Conservation (phyloP, 2,113 vertebrate genomes). For the Spea multiplicata region DNA sequence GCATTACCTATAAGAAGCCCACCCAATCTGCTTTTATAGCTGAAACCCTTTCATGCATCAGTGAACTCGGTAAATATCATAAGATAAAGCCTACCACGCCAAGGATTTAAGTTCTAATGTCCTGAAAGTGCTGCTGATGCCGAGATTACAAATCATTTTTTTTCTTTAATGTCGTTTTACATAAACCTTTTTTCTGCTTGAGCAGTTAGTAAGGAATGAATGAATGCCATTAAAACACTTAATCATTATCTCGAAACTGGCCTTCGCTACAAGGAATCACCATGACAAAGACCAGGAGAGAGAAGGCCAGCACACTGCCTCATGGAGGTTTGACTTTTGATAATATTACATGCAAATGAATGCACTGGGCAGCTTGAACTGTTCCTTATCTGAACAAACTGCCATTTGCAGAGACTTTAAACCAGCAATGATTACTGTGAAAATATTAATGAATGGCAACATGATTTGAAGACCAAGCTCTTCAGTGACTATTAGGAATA, state of each 20-base stretch:
- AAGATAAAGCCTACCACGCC: constrained; percentile 84
- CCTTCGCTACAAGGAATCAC: constrained; percentile 78
- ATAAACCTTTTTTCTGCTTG: constrained; percentile 90
- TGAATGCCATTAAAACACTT: constrained; percentile 90
- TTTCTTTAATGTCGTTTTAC: constrained; percentile 90
- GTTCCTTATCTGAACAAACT: constrained; percentile 73
- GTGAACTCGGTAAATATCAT: constrained; percentile 87
- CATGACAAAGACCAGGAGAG: constrained; percentile 87
- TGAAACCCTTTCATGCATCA: constrained; percentile 87
- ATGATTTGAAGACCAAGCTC: too few species aligned
- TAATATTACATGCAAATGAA: constrained; percentile 83
- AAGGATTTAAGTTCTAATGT: constrained; percentile 86
- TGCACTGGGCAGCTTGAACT: constrained; percentile 74
- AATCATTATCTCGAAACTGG: constrained; percentile 85
- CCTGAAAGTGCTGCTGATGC: constrained; percentile 84
- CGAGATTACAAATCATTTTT: constrained; percentile 85
- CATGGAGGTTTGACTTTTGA: constrained; percentile 70
- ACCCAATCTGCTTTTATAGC: constrained; percentile 82
- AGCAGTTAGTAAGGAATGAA: constrained; percentile 81
- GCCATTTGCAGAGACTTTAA: constrained; percentile 62
- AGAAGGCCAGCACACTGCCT: constrained; percentile 59
- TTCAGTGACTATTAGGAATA: too few species aligned
- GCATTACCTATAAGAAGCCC: constrained; percentile 83
- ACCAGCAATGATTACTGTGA: too few species aligned
- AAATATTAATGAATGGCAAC: too few species aligned